phyloP scores from a whole-genome alignment of 2,797 vertebrate species.

The Anguilla anguilla region DNA sequence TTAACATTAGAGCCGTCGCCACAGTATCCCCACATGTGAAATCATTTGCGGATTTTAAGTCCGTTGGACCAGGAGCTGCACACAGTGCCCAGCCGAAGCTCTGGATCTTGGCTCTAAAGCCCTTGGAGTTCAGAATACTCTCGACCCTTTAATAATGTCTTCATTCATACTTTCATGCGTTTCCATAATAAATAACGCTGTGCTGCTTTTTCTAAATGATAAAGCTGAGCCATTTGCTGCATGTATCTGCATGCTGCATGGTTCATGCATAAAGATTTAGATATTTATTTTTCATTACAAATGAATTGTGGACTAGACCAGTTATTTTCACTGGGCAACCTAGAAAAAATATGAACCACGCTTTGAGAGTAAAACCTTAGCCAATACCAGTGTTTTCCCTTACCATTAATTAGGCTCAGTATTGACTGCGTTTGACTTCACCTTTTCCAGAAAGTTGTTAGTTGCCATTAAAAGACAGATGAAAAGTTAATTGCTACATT shows the following conservation, averaged over 20 bases:
- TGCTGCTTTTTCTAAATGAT: neutral
- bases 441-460: too few species aligned
- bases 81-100: neutral
- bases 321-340: neutral
- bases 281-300: neutral
- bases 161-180: neutral
- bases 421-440: too few species aligned
- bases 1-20: slow-evolving; percentile 5
- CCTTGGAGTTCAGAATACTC: neutral
- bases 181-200: neutral
- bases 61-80: neutral
- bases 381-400: neutral
- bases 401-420: neutral
- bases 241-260: neutral
- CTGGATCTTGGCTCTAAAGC: neutral
- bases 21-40: neutral
- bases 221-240: neutral
- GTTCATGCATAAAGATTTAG: too few species aligned
- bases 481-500: too few species aligned
- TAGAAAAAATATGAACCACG: neutral
- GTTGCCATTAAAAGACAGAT: too few species aligned
- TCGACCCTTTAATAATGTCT: neutral
- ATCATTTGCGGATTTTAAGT: slow-evolving; percentile 8
- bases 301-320: neutral
- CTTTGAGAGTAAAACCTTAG: neutral